phyloP scores from a whole-genome alignment of 2,797 vertebrate genomes.

The Leptodactylus fallax region DNA sequence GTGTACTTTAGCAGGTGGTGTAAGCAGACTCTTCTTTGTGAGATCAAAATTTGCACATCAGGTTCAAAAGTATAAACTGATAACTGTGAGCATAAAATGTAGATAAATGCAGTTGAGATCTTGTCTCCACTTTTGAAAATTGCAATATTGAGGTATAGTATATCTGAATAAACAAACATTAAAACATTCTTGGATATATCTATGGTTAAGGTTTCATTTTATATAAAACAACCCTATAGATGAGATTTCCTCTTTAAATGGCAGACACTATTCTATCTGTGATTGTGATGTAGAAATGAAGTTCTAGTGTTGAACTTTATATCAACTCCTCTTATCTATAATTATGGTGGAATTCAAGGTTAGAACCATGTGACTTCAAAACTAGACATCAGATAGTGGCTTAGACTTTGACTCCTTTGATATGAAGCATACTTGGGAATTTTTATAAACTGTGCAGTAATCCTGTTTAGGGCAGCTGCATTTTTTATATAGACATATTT shows the following conservation, averaged over 20 bases:
- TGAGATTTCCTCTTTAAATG: constrained; percentile 17
- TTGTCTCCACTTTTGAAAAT: no score
- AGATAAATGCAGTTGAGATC: neutral
- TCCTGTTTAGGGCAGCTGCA: neutral
- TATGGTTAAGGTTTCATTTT: neutral
- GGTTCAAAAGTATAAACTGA: neutral
- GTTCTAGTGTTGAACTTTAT: constrained; percentile 40
- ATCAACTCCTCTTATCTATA: constrained; percentile 44
- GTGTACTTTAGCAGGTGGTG: neutral
- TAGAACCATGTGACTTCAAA: constrained; percentile 10
- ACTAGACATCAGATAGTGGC: constrained; percentile 18
- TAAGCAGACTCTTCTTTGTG: neutral
- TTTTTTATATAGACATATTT: neutral
- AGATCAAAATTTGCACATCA: neutral
- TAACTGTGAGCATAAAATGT: neutral
- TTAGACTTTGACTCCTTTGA: constrained; percentile 50
- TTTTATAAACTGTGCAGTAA: neutral
- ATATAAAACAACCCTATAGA: neutral
- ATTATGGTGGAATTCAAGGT: constrained; percentile 29
- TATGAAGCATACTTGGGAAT: constrained; percentile 12
- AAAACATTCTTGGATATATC: neutral
- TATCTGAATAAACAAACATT: neutral
- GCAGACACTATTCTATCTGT: neutral
- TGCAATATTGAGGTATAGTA: neutral
- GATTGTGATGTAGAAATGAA: constrained; percentile 16